phyloP scores from a whole-genome alignment of 1,140 invertebrate genomes.

The Maniola jurtina region DNA sequence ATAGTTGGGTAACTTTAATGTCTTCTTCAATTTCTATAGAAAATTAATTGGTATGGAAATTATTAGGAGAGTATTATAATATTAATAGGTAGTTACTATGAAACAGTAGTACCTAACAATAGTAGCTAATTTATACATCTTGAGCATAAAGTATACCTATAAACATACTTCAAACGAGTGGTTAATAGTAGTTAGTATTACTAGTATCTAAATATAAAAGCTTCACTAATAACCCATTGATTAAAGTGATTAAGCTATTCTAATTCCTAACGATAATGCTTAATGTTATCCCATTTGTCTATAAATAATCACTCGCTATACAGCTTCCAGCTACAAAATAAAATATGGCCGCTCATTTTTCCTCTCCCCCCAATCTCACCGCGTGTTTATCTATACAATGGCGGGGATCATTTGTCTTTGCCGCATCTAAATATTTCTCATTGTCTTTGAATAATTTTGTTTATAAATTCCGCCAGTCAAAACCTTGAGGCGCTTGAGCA shows the following conservation, averaged over 20 bases:
- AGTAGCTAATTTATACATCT: too few species aligned
- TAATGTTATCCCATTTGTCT: background rate
- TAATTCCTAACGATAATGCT: too few species aligned
- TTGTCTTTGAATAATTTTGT: conserved; percentile 70
- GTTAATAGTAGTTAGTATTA: too few species aligned
- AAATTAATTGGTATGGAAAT: too few species aligned
- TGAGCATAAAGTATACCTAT: too few species aligned
- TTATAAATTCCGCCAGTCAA: conserved; percentile 68
- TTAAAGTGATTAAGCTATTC: too few species aligned
- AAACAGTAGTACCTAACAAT: background rate
- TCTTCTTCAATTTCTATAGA: background rate
- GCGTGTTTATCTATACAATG: conserved; percentile 62
- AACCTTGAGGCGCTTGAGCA: conserved; percentile 55
- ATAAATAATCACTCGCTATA: background rate
- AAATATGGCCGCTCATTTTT: conserved; percentile 39
- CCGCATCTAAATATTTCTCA: conserved; percentile 64
- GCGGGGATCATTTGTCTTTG: conserved; percentile 61
- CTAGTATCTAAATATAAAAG: too few species aligned
- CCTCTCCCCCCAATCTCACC: conserved; percentile 22
- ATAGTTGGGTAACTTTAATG: background rate
- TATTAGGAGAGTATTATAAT: too few species aligned
- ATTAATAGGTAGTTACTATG: background rate
- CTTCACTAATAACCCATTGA: too few species aligned
- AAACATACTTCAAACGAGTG: too few species aligned
- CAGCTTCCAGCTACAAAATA: conserved; percentile 14